Evolutionary conservation across 2,113 vertebrate genomes (phyloP).

Genomic region (Chaenocephalus aceratus): DNA sequence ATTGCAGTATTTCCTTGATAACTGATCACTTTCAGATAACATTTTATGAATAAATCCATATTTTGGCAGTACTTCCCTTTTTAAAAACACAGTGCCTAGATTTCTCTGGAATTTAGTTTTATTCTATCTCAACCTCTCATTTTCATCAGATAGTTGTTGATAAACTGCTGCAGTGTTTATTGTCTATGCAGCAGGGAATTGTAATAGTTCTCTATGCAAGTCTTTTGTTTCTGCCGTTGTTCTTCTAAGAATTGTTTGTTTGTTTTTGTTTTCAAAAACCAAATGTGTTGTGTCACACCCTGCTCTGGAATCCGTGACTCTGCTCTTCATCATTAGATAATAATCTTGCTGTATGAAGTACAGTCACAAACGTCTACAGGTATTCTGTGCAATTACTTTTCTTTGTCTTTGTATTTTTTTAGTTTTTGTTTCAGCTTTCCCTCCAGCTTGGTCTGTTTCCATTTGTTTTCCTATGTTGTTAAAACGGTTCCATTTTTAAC

Average conservation of each 20-base stretch:
- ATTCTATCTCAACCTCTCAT: constrained; percentile 12
- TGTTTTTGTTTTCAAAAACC: constrained; percentile 3
- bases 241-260: background rate
- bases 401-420: constrained; percentile 11
- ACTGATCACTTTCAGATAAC: too few relatives aligned
- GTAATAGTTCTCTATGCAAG: constrained; percentile 74
- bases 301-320: background rate
- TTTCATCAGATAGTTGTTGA: constrained; percentile 38
- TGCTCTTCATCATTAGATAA: background rate
- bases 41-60: constrained; percentile 7
- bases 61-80: constrained; percentile 37
- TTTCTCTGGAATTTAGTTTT: background rate
- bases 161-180: constrained; percentile 45
- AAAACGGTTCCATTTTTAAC: constrained; percentile 57
- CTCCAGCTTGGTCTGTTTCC: constrained; percentile 42
- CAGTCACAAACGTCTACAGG: constrained; percentile 29
- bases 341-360: background rate
- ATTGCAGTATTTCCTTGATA: background rate
- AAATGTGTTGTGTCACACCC: constrained; percentile 19
- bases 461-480: constrained; percentile 38
- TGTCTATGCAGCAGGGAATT: constrained; percentile 55
- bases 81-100: constrained; percentile 34
- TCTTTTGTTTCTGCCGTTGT: constrained; percentile 50
- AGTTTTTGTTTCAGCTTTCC: constrained; percentile 54
- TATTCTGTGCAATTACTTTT: constrained; percentile 31